Evolutionary conservation across 1,140 invertebrate species (phyloP).

Genomic region (Sminthurides bifidus): DNA sequence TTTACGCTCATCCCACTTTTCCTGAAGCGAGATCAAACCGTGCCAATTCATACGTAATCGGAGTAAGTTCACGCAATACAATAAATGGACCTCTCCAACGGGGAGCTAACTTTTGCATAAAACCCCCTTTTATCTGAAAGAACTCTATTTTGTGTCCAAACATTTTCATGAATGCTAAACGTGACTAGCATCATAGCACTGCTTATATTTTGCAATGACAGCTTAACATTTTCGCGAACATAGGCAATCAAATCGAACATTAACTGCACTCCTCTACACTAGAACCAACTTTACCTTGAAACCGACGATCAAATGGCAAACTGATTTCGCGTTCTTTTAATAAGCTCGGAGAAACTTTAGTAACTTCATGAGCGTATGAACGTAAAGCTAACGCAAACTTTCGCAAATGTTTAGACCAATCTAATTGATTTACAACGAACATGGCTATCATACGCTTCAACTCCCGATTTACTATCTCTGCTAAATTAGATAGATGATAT

Average conservation of each 20-base stretch:
- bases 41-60: not conserved
- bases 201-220: too few species aligned
- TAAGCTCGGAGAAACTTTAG: slow-evolving; percentile 35
- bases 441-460: slow-evolving; percentile 38
- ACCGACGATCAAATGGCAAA: slow-evolving; percentile 13
- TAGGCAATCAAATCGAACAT: not conserved
- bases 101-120: not conserved
- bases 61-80: not conserved
- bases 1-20: too few species aligned
- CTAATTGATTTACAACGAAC: slow-evolving; percentile 34
- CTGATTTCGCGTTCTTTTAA: slow-evolving; percentile 36
- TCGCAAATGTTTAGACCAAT: slow-evolving; percentile 35
- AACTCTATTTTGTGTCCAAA: not conserved
- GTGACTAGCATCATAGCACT: slow-evolving; percentile 7
- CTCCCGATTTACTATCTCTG: slow-evolving; percentile 38
- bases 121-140: not conserved
- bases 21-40: too few species aligned
- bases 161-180: slow-evolving; percentile 11
- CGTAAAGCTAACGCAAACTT: slow-evolving; percentile 39
- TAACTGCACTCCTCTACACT: not conserved
- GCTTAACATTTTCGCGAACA: slow-evolving; percentile 8
- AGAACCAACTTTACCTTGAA: not conserved
- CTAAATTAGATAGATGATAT: slow-evolving; percentile 38
- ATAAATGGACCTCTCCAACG: not conserved
- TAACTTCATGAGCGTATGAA: slow-evolving; percentile 35